Evolutionary conservation across 2,888 invertebrate species (phyloP).

Genomic region (Labia minor): DNA sequence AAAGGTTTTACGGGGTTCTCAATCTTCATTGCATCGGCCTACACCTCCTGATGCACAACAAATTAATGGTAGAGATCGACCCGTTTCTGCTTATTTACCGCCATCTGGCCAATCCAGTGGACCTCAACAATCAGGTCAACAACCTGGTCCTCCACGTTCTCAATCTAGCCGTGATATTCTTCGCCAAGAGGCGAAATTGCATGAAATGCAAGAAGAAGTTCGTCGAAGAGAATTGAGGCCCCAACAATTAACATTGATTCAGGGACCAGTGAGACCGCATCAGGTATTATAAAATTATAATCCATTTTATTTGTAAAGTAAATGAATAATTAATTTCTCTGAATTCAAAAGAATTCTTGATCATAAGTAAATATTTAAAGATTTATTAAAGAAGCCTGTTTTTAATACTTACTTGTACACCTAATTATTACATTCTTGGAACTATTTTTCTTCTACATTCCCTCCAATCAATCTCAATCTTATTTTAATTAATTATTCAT

Average conservation of each 20-base stretch:
- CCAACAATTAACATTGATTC: slow-evolving; percentile 31
- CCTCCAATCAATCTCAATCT: too few relatives aligned
- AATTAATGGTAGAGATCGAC: slow-evolving; percentile 37
- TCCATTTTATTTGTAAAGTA: too few relatives aligned
- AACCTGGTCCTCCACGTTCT: slow-evolving; percentile 34
- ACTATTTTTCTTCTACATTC: too few relatives aligned
- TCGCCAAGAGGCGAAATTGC: slow-evolving; percentile 46
- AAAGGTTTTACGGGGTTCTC: slow-evolving; percentile 31
- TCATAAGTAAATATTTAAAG: too few relatives aligned
- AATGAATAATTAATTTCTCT: too few relatives aligned
- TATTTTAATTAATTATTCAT: not conserved
- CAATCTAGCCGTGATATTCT: slow-evolving; percentile 42
- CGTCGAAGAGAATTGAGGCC: slow-evolving; percentile 37
- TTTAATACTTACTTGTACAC: too few relatives aligned
- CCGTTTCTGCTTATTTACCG: slow-evolving; percentile 45
- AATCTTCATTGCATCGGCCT: slow-evolving; percentile 31
- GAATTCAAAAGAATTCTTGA: too few relatives aligned
- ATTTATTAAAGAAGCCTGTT: too few relatives aligned
- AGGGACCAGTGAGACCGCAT: slow-evolving; percentile 26
- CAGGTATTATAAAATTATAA: too few relatives aligned
- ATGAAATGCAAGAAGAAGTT: slow-evolving; percentile 74
- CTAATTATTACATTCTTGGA: too few relatives aligned
- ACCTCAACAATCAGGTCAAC: slow-evolving; percentile 21
- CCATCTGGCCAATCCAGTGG: slow-evolving; percentile 25
- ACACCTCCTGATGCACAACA: slow-evolving; percentile 25